Evolutionary conservation across 2,888 invertebrate species (phyloP), one percentile per base, ranked within the genome.

Genomic region (Dioctria rufipes): DNA sequence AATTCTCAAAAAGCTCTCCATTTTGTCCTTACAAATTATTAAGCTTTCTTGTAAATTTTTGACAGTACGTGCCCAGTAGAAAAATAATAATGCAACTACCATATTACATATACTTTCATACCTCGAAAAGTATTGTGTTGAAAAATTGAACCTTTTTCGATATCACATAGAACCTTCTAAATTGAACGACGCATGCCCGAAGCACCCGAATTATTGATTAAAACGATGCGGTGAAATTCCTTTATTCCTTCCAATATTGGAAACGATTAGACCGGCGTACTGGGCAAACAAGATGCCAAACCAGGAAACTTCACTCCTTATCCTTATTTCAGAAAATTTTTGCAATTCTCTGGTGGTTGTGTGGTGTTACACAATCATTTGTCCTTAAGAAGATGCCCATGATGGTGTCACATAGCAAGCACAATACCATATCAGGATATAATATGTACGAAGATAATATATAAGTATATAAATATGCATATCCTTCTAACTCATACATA

Each of bases 151-250:
- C 46, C 63, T 63, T 63, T 46, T 77, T 49, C 5, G 49, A 39
- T 11, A 63, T 25, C 25, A 25, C 25, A 25, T n/a, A 6, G 6
- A 63, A 77, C 40, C 49, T 25, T 25, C 13, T 11, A 11, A 43
- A 37, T 39, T 37, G 2, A 8, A 78, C 6, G 39, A 83, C 83
- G 84, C 84, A 83, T 83, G 83, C 75, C 66, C 80, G 25, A 25
- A 39, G 73, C 78, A 81, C 79, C 81, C 78, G 83, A 82, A 80
- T 81, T 84, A 84, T 84, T 83, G 84, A 84, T 84, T 83, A 69
- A 80, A 82, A 82, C 81, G 83, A 83, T 84, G 83, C 84, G 84
- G 83, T 83, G 84, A 83, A 83, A 81, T 82, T 80, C 81, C 80
- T 82, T 60, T 46, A 78, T 54, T 51, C 66, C 25, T 69, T 78